A percentile compares a stretch with the other conserved stretches of the same genome.
These are phyloP conservation scores for Philonicus albiceps DNA, from an alignment of 2,888 invertebrate species.

Conservation along the genomic window DNA sequence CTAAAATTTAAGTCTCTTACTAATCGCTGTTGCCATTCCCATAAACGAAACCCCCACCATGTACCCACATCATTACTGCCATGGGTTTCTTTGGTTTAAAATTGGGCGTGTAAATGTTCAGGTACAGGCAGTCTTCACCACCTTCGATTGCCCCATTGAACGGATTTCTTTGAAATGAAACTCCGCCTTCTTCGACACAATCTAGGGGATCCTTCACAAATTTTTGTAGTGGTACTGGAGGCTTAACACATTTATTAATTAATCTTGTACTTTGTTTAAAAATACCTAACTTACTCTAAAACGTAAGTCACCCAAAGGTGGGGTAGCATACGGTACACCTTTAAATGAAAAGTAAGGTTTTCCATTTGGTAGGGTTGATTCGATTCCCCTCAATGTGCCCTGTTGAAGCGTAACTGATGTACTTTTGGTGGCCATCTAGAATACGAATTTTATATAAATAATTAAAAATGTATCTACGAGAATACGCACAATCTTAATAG, in stretches of 20 bases:
- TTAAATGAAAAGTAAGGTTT: conserved; percentile 64
- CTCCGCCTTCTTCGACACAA: conserved; percentile 57
- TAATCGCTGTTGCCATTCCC: conserved; percentile 58
- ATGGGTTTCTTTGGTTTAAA: conserved; percentile 49
- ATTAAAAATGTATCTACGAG: too few relatives aligned
- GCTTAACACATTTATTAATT: conserved; percentile 50
- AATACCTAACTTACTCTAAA: conserved; percentile 55
- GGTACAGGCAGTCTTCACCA: conserved; percentile 59
- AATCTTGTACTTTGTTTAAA: background rate
- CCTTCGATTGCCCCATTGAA: conserved; percentile 53
- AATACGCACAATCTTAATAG: too few relatives aligned
- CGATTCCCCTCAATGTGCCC: conserved; percentile 65
- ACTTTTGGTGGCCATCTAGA: background rate
- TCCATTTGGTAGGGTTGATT: conserved; percentile 60
- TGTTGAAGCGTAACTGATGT: conserved; percentile 54
- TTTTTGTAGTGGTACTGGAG: conserved; percentile 57
- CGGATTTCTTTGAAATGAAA: conserved; percentile 57
- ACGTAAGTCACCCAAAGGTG: conserved; percentile 64
- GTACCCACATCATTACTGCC: conserved; percentile 62
- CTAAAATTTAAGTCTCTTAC: conserved; percentile 50
- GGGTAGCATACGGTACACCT: conserved; percentile 68
- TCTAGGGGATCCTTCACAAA: conserved; percentile 56
- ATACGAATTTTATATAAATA: background rate
- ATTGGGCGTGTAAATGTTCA: conserved; percentile 60
- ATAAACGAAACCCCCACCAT: conserved; percentile 59